These are phyloP conservation scores for Furcula furcula DNA, from an alignment of 2,888 invertebrate species.

Conservation along the genomic window DNA sequence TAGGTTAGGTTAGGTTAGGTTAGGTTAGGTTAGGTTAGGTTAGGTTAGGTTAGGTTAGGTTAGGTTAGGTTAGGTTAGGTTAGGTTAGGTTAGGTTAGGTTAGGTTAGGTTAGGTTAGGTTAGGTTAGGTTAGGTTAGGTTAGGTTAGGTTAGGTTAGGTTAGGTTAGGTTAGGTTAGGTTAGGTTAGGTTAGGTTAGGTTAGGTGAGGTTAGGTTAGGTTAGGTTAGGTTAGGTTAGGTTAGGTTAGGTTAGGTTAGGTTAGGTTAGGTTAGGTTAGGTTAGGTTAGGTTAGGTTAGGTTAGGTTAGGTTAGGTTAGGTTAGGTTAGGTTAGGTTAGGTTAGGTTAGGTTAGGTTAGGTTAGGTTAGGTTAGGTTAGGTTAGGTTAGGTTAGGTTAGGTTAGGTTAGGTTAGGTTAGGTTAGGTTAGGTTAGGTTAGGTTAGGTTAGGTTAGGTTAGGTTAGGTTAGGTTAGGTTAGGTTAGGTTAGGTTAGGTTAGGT, in stretches of 20 bases:
- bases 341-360: constrained; percentile 8
- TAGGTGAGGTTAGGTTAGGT: constrained; percentile 7
- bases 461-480: constrained; percentile 12
- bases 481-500: constrained; percentile 3
- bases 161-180: constrained; percentile 5
- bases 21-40: constrained; percentile 9
- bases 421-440: constrained; percentile 4
- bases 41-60: constrained; percentile 8
- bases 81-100: constrained; percentile 8
- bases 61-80: constrained; percentile 5
- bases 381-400: constrained; percentile 7
- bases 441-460: constrained; percentile 7
- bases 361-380: constrained; percentile 8
- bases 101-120: constrained; percentile 1
- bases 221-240: constrained; percentile 13
- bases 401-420: constrained; percentile 5
- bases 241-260: constrained; percentile 13
- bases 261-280: constrained; percentile 16
- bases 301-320: constrained; percentile 10
- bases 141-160: constrained; percentile 8
- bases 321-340: constrained; percentile 7
- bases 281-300: constrained; percentile 15
- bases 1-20: constrained; percentile 11
- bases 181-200: constrained; percentile 11
- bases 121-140: constrained; percentile 6